Conservation (phyloP, 2,888 invertebrate species). For the Apamea sordens region DNA sequence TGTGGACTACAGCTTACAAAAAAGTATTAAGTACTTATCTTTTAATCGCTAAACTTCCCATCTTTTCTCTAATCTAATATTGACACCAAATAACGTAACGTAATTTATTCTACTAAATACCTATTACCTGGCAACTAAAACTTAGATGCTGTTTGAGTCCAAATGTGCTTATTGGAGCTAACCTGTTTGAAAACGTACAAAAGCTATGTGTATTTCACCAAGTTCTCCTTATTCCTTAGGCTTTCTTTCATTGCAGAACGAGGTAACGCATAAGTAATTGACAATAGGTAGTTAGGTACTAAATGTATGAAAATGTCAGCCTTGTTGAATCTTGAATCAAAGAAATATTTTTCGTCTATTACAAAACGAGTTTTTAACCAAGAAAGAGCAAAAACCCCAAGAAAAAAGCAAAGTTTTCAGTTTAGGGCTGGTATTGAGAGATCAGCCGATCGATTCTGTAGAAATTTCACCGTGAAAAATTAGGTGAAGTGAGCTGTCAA, state of each 20-base stretch:
- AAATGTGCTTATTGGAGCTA: neutral
- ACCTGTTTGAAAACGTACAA: neutral
- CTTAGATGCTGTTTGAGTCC: neutral
- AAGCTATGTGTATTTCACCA: neutral
- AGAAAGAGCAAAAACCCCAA: neutral
- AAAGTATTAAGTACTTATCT: neutral
- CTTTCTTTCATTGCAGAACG: neutral
- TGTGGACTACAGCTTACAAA: neutral
- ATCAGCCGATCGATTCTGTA: neutral
- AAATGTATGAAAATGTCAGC: neutral
- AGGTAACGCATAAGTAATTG: neutral
- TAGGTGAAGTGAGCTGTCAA: no score
- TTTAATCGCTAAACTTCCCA: neutral
- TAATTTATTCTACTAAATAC: neutral
- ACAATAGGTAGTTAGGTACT: neutral
- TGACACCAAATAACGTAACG: conserved; percentile 13
- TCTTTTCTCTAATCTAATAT: no score
- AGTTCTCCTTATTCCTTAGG: neutral
- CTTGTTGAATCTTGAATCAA: neutral
- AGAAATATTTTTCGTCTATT: neutral
- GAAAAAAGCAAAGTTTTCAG: neutral
- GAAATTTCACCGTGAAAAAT: no score
- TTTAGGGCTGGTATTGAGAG: neutral
- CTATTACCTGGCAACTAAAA: neutral
- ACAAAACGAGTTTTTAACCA: neutral